These are phyloP conservation scores for Umimayanthus kanabou DNA, from an alignment of 92 coral and sea anemone genomes.

Conservation along the genomic window DNA sequence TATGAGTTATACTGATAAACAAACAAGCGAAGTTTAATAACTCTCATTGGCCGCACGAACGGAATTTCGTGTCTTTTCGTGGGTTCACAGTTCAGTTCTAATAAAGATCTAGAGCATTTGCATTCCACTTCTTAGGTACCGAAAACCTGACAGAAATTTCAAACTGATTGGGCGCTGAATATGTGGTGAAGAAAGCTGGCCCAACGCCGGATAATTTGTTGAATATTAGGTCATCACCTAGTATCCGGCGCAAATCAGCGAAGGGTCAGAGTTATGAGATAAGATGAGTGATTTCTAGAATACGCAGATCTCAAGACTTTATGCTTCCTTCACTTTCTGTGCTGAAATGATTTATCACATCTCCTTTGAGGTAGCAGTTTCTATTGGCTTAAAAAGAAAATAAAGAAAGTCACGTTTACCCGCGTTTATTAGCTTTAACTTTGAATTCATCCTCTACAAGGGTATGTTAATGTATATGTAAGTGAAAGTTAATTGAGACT, in stretches of 20 bases:
- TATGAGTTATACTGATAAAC: too few relatives aligned
- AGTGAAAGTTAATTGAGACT: background rate
- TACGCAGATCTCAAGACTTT: background rate
- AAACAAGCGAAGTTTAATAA: background rate
- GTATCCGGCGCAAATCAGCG: slow-evolving; percentile 4
- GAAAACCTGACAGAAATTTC: background rate
- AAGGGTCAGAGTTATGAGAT: background rate
- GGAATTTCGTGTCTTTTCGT: background rate
- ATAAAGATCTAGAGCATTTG: background rate
- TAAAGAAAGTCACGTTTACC: too few relatives aligned
- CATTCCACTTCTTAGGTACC: background rate
- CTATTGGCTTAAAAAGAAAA: background rate
- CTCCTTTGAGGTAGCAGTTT: background rate
- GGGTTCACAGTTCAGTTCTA: background rate
- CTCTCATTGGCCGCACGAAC: background rate
- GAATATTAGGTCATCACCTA: background rate
- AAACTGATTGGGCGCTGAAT: background rate
- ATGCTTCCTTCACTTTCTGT: too few relatives aligned
- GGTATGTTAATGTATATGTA: too few relatives aligned
- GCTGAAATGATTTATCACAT: background rate
- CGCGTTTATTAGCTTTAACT: background rate
- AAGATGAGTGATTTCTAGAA: background rate
- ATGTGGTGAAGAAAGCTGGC: slow-evolving; percentile 11
- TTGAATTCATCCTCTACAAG: background rate
- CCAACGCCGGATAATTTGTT: background rate